A percentile compares a stretch with the other conserved stretches of the same genome.
Evolutionary conservation across 2,888 invertebrate genomes (phyloP).

Genomic region (Matsumyia berberina): DNA sequence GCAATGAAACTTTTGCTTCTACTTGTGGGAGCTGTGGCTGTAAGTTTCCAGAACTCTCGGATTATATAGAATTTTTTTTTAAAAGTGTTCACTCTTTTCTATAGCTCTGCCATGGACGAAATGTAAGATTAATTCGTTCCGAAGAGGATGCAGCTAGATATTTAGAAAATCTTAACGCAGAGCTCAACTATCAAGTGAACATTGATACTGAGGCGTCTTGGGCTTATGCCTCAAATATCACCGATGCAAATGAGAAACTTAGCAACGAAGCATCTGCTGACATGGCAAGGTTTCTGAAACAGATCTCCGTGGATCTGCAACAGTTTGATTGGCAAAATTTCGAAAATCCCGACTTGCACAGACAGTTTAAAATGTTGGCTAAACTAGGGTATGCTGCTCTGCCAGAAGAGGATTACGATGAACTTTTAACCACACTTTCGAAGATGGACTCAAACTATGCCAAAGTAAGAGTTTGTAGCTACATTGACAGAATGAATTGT

Average conservation of each 20-base stretch:
- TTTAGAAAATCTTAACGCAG: constrained; percentile 87
- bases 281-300: constrained; percentile 83
- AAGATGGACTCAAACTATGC: constrained; percentile 92
- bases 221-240: constrained; percentile 91
- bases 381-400: constrained; percentile 90
- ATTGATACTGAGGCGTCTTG: constrained; percentile 87
- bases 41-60: background rate
- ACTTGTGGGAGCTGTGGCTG: constrained; percentile 35
- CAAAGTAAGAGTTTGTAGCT: constrained; percentile 91
- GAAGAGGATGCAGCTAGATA: constrained; percentile 87
- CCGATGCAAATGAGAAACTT: constrained; percentile 87
- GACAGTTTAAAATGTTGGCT: constrained; percentile 91
- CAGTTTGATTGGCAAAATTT: constrained; percentile 90
- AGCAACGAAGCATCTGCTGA: constrained; percentile 83
- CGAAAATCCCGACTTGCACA: constrained; percentile 87
- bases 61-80: too few species aligned
- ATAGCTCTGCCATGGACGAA: constrained; percentile 49
- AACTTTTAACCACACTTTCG: constrained; percentile 87
- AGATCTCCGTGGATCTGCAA: constrained; percentile 79
- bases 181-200: constrained; percentile 86
- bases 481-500: constrained; percentile 87
- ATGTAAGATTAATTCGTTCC: constrained; percentile 15
- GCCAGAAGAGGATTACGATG: constrained; percentile 88
- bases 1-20: constrained; percentile 41
- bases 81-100: too few species aligned